phyloP scores from a whole-genome alignment of 2,797 vertebrate genomes.

The Rhinoraja longicauda region DNA sequence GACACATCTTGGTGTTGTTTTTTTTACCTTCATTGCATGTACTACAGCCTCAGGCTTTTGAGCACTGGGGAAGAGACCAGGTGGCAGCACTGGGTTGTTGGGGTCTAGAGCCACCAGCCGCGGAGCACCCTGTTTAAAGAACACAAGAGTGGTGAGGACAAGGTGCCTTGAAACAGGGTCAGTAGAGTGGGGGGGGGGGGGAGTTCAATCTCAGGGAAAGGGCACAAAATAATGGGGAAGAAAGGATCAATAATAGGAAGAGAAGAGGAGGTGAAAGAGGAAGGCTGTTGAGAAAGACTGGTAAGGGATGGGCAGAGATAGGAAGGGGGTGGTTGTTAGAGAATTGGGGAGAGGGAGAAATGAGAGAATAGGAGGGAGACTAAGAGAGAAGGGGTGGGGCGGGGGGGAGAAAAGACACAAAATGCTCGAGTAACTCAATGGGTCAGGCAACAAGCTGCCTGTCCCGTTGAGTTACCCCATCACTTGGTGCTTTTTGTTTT shows the following conservation, averaged over 20 bases:
- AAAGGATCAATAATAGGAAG: too few relatives aligned
- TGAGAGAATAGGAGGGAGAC: neutral
- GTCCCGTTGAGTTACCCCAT: too few relatives aligned
- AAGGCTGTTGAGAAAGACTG: neutral
- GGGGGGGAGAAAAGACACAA: neutral
- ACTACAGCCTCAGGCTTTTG: slow-evolving; percentile 95
- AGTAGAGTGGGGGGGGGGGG: neutral
- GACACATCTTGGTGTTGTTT: slow-evolving; percentile 45
- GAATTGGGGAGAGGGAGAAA: neutral
- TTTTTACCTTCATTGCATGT: slow-evolving; percentile 91
- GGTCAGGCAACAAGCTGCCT: too few relatives aligned
- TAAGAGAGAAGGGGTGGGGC: neutral
- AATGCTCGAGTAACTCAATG: too few relatives aligned
- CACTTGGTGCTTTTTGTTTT: too few relatives aligned
- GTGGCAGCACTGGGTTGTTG: slow-evolving; percentile 61
- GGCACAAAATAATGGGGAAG: neutral
- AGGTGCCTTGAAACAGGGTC: neutral
- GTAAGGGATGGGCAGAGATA: neutral
- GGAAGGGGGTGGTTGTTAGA: neutral
- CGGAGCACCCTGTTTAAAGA: slow-evolving; percentile 63
- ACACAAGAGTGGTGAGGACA: neutral
- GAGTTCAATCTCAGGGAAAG: neutral
- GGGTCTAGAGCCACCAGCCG: slow-evolving; percentile 70
- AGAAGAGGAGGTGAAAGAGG: neutral
- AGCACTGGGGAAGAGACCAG: slow-evolving; percentile 71